Conservation (phyloP, 1,140 invertebrate species). For the Metopolophium dirhodum region DNA sequence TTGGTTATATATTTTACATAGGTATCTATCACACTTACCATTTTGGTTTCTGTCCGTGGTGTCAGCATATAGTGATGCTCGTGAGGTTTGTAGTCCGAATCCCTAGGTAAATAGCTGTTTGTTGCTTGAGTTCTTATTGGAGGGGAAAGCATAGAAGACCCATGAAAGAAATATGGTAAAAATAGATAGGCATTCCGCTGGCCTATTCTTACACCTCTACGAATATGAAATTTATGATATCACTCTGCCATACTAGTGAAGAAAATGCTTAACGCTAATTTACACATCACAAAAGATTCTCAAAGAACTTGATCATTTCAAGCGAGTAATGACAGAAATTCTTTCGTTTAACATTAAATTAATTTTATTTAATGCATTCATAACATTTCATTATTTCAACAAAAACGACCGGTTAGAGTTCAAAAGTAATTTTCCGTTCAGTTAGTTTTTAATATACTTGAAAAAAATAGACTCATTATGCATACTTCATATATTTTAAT, state of each 20-base stretch:
- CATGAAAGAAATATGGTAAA: conserved; percentile 48
- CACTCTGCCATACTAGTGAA: neutral
- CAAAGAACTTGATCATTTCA: conserved; percentile 22
- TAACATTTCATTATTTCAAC: neutral
- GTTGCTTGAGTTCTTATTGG: conserved; percentile 5
- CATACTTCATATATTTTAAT: neutral
- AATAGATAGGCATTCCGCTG: conserved; percentile 42
- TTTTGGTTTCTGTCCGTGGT: neutral
- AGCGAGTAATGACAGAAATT: conserved; percentile 33
- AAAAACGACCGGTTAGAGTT: neutral
- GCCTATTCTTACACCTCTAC: conserved; percentile 49
- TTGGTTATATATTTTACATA: neutral
- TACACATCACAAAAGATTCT: neutral
- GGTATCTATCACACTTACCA: neutral
- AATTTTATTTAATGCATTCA: neutral
- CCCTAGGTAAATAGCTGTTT: conserved; percentile 34
- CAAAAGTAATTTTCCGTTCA: conserved; percentile 19
- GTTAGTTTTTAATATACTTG: conserved; percentile 7
- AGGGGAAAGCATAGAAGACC: conserved; percentile 47
- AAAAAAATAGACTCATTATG: neutral
- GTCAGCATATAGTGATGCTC: conserved; percentile 12
- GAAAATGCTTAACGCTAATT: conserved; percentile 42
- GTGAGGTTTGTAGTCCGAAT: conserved; percentile 26
- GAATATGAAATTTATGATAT: conserved; percentile 38
- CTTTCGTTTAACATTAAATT: neutral